Evolutionary conservation across 2,888 invertebrate species (phyloP).

Genomic region (Idaea biselata): DNA sequence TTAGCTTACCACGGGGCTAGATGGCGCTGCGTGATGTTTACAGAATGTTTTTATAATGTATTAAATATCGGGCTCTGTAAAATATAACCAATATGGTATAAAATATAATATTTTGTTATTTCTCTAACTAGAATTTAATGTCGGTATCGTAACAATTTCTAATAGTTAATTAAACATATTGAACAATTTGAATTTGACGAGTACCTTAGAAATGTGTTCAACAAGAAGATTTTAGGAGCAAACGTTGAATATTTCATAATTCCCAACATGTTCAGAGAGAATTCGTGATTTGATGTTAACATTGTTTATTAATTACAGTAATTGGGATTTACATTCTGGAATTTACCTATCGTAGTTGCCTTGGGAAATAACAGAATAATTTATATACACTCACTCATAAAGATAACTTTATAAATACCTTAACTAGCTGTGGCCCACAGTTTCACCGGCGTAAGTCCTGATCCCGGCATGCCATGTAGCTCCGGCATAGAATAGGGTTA

Average conservation of each 20-base stretch:
- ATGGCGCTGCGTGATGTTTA: no score
- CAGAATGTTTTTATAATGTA: no score
- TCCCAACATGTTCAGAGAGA: conserved; percentile 7
- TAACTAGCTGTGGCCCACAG: no score
- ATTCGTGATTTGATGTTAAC: conserved; percentile 7
- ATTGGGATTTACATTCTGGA: neutral
- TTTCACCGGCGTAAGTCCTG: no score
- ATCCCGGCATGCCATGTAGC: no score
- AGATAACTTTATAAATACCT: no score
- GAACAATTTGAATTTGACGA: neutral
- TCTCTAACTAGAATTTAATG: no score
- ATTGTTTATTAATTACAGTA: neutral
- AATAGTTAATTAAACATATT: neutral
- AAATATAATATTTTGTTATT: no score
- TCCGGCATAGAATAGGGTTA: no score
- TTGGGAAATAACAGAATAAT: neutral
- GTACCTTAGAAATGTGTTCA: neutral
- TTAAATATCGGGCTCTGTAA: no score
- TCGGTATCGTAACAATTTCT: neutral
- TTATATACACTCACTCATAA: neutral
- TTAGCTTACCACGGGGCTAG: no score
- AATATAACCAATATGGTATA: no score
- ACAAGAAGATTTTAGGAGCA: neutral
- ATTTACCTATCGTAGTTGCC: neutral
- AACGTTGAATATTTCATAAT: neutral